Percentiles rank a stretch among this genome's conserved stretches.
Evolutionary conservation across 2,113 vertebrate genomes (phyloP).

Genomic region (Cyanoliseus patagonus): DNA sequence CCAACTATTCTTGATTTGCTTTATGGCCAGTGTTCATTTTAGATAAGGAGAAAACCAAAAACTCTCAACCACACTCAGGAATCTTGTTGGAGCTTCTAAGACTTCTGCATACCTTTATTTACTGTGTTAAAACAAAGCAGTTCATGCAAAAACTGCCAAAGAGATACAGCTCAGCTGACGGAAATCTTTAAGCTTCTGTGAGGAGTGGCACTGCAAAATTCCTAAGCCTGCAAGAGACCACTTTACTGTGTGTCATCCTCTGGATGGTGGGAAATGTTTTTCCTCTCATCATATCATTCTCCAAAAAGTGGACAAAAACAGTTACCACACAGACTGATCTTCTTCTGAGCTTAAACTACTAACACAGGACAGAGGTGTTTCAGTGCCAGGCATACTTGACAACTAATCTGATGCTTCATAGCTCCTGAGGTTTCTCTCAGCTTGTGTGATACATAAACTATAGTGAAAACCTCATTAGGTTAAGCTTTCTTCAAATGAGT

Average conservation of each 20-base stretch:
- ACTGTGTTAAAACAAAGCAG: fast-evolving
- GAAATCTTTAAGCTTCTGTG: background rate
- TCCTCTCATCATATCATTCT: background rate
- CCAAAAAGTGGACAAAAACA: background rate
- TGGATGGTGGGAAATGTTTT: background rate
- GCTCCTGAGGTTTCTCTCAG: background rate
- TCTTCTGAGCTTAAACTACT: background rate
- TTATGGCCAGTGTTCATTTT: background rate
- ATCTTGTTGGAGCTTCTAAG: background rate
- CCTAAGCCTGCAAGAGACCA: background rate
- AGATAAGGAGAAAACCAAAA: background rate
- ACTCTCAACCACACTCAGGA: background rate
- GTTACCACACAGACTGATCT: background rate
- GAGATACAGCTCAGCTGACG: background rate
- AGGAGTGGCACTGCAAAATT: background rate
- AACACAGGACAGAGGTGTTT: background rate
- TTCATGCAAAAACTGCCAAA: background rate
- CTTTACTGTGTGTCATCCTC: background rate
- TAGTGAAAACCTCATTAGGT: background rate
- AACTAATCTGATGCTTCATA: background rate
- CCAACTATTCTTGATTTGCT: background rate
- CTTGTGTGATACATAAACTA: background rate
- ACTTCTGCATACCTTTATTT: background rate
- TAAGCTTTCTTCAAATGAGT: background rate
- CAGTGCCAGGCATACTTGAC: background rate